phyloP scores from a whole-genome alignment of 2,888 invertebrate genomes.

The Poecilobothrus nobilitatus region DNA sequence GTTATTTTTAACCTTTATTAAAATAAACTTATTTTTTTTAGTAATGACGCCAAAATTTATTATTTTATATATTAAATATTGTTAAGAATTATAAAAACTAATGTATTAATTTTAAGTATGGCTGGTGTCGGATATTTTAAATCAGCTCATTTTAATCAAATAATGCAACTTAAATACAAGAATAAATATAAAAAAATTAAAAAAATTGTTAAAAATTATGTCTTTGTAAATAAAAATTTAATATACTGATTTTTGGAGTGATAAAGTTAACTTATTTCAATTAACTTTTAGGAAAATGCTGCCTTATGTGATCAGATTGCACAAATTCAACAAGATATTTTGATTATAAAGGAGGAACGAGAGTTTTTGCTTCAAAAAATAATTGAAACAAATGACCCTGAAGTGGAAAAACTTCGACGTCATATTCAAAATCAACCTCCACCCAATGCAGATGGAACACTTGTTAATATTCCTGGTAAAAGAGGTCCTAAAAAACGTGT shows the following conservation, averaged over 20 bases:
- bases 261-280: not conserved
- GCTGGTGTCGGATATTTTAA: constrained; percentile 16
- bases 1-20: no score
- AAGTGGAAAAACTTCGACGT: constrained; percentile 19
- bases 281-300: constrained; percentile 60
- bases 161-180: constrained; percentile 45
- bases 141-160: constrained; percentile 18
- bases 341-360: constrained; percentile 73
- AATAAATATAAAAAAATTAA: constrained; percentile 56
- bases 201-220: constrained; percentile 54
- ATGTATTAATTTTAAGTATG: constrained; percentile 32
- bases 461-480: constrained; percentile 27
- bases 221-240: constrained; percentile 65
- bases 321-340: constrained; percentile 71
- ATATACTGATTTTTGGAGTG: constrained; percentile 22
- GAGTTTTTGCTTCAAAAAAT: constrained; percentile 70
- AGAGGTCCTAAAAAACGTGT: constrained; percentile 34
- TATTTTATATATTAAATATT: no score
- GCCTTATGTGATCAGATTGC: constrained; percentile 83
- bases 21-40: no score
- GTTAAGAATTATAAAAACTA: no score
- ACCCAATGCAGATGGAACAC: constrained; percentile 7
- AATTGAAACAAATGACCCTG: constrained; percentile 51
- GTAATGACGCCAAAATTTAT: no score
- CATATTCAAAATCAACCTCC: constrained; percentile 15